Evolutionary conservation across 2,888 invertebrate genomes (phyloP).

Genomic region (Drosophila barbarae): DNA sequence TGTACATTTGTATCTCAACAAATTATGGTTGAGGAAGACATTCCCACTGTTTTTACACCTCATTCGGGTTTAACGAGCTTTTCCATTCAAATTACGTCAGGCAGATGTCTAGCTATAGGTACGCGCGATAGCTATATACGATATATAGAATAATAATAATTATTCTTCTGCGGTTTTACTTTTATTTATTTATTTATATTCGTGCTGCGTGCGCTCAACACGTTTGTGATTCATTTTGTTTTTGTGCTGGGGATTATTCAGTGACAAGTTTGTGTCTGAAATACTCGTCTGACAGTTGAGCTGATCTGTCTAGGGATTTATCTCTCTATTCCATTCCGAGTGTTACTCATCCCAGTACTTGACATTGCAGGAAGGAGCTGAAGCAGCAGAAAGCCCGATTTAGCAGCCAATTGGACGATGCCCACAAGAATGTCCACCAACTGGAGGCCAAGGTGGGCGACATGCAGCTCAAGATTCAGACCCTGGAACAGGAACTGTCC

Average conservation of each 20-base stretch:
- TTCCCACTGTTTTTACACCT: slow-evolving; percentile 53
- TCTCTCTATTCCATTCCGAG: neutral
- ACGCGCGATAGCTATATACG: slow-evolving; percentile 5
- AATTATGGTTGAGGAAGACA: slow-evolving; percentile 56
- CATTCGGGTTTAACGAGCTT: slow-evolving; percentile 54
- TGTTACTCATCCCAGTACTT: slow-evolving; percentile 14
- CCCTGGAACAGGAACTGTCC: slow-evolving; percentile 78
- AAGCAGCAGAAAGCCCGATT: slow-evolving; percentile 75
- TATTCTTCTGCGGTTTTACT: slow-evolving; percentile 17
- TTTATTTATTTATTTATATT: slow-evolving; percentile 27
- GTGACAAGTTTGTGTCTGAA: slow-evolving; percentile 48
- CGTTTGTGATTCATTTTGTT: slow-evolving; percentile 58
- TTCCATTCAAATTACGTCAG: slow-evolving; percentile 58
- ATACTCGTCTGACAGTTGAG: slow-evolving; percentile 43
- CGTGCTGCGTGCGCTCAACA: slow-evolving; percentile 52
- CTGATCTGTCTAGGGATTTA: slow-evolving; percentile 32
- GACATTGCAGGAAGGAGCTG: slow-evolving; percentile 77
- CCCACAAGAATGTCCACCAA: slow-evolving; percentile 76
- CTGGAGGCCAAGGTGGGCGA: slow-evolving; percentile 76
- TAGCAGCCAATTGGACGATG: slow-evolving; percentile 78
- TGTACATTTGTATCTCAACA: slow-evolving; percentile 33
- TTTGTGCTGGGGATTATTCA: slow-evolving; percentile 45
- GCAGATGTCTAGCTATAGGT: slow-evolving; percentile 33
- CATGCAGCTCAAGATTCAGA: slow-evolving; percentile 77
- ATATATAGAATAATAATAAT: slow-evolving; percentile 27